A percentile compares a stretch with the other conserved stretches of the same genome.
phyloP scores from a whole-genome alignment of 92 coral and sea anemone genomes.

The Nematostella vectensis region DNA sequence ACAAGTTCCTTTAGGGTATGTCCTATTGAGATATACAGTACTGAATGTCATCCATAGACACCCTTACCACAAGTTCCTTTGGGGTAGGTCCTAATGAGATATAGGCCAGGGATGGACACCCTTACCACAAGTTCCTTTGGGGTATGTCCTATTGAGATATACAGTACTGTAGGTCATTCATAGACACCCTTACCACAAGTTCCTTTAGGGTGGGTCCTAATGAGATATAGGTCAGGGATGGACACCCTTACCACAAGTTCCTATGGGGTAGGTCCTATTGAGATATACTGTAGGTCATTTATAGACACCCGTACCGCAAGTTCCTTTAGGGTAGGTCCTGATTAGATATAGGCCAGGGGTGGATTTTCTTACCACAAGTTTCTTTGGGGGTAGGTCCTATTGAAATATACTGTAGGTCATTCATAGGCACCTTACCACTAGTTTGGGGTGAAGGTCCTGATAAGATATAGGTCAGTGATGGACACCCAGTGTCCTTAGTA shows the following conservation, averaged over 20 bases:
- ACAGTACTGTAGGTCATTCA: conserved; percentile 46
- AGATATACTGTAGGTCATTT: conserved; percentile 39
- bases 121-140: conserved; percentile 77
- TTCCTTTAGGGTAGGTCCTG: conserved; percentile 92
- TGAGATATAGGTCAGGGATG: conserved; percentile 27
- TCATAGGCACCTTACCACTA: conserved; percentile 74
- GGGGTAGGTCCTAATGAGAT: too few relatives aligned
- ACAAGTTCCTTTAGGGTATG: conserved; percentile 88
- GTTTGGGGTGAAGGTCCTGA: conserved; percentile 95
- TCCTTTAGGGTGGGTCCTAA: conserved; percentile 93
- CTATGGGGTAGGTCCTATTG: too few relatives aligned
- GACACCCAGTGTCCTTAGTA: too few relatives aligned
- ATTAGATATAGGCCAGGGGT: conserved; percentile 24
- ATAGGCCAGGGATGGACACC: conserved; percentile 62
- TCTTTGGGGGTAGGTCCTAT: too few relatives aligned
- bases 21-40: conserved; percentile 17
- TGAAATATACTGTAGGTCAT: conserved; percentile 45
- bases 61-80: conserved; percentile 32
- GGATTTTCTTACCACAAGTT: conserved; percentile 34
- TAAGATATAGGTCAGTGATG: conserved; percentile 29
- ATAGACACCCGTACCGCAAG: conserved; percentile 77
- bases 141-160: too few relatives aligned
- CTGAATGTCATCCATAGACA: conserved; percentile 19
- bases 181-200: conserved; percentile 80
- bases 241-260: conserved; percentile 15